These are phyloP conservation scores for Burhinus bistriatus DNA, from an alignment of 2,113 vertebrate genomes.

Conservation along the genomic window DNA sequence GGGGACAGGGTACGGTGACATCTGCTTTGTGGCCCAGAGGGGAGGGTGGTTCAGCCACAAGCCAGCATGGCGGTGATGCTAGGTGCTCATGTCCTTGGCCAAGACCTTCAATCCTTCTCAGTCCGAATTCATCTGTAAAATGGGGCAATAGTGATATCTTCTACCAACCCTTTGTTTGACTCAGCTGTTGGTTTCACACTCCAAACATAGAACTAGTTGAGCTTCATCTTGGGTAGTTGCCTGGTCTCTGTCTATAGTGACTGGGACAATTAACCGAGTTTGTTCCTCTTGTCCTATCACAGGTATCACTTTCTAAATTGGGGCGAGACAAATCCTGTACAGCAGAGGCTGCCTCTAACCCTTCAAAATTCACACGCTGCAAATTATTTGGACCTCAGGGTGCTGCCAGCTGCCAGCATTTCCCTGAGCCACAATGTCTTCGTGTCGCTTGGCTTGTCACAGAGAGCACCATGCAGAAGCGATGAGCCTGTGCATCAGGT, in stretches of 20 bases:
- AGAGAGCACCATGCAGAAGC: neutral
- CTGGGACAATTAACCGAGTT: neutral
- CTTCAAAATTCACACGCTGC: fast-evolving
- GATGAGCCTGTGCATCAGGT: neutral
- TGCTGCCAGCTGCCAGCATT: neutral
- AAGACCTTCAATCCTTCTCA: neutral
- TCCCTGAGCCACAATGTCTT: neutral
- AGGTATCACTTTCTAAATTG: neutral
- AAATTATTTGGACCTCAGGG: neutral
- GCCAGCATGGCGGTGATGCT: fast-evolving
- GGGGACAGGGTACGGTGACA: neutral
- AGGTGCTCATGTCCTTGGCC: neutral
- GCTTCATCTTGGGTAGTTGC: neutral
- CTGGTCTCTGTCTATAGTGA: neutral
- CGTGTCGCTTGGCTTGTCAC: neutral
- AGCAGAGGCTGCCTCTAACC: neutral
- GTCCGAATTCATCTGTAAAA: neutral
- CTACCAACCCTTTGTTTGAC: neutral
- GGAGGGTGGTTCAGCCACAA: neutral
- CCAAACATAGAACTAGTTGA: neutral
- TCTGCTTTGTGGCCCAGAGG: neutral
- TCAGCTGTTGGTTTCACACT: neutral
- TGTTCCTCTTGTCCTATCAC: neutral
- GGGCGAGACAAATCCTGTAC: neutral
- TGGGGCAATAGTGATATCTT: neutral